Percentiles rank a stretch among this genome's conserved stretches.
Evolutionary conservation across 1,140 invertebrate species (phyloP).

Genomic region (Drosophila saltans): DNA sequence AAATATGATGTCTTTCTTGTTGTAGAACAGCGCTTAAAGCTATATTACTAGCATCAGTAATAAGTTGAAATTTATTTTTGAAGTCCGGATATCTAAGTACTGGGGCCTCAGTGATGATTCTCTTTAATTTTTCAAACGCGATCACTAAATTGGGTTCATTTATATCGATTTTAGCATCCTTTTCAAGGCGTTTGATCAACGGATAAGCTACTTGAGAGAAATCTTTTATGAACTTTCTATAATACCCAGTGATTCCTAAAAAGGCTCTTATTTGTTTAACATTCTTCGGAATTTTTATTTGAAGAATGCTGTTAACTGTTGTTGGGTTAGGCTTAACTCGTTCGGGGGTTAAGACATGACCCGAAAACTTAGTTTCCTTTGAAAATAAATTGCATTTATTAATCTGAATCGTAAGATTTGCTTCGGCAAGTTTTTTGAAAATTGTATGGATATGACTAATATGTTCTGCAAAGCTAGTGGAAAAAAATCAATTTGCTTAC

Average conservation of each 20-base stretch:
- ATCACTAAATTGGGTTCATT: slow-evolving; percentile 40
- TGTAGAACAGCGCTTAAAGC: slow-evolving; percentile 36
- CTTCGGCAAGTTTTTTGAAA: slow-evolving; percentile 67
- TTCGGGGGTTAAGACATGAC: too few species aligned
- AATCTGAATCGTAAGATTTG: slow-evolving; percentile 59
- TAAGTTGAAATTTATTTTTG: slow-evolving; percentile 35
- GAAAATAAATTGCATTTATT: slow-evolving; percentile 66
- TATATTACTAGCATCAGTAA: slow-evolving; percentile 32
- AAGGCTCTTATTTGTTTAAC: too few species aligned
- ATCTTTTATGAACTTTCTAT: too few species aligned
- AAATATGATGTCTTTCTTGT: too few species aligned
- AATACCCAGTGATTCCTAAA: too few species aligned
- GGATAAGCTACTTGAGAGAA: too few species aligned
- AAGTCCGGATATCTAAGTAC: slow-evolving; percentile 69
- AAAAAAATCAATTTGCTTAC: slow-evolving; percentile 61
- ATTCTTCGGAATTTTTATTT: too few species aligned
- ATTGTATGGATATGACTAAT: slow-evolving; percentile 64
- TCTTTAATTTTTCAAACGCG: slow-evolving; percentile 67
- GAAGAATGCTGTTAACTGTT: too few species aligned
- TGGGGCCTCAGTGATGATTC: slow-evolving; percentile 40
- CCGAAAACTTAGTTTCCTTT: too few species aligned
- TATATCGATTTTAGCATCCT: too few species aligned
- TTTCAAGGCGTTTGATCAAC: too few species aligned
- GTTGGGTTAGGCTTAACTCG: too few species aligned
- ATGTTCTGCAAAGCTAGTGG: slow-evolving; percentile 65